Evolutionary conservation across 1,140 invertebrate species (phyloP).

Genomic region (Drosophila kanapiae): DNA sequence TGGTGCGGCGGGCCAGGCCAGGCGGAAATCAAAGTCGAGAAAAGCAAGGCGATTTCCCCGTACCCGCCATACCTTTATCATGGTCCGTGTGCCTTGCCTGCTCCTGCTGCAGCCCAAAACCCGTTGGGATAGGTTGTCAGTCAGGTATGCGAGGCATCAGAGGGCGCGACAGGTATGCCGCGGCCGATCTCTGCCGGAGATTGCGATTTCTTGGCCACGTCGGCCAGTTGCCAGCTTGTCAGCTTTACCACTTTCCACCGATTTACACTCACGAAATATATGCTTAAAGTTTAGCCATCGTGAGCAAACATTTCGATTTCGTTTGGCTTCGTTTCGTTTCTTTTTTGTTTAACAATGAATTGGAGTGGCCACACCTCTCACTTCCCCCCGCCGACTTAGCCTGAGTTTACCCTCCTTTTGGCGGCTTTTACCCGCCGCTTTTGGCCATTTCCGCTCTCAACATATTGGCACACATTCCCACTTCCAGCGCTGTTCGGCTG

Average conservation of each 20-base stretch:
- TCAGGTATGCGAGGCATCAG: conserved; percentile 30
- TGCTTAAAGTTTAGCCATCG: conserved; percentile 18
- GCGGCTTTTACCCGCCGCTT: conserved; percentile 50
- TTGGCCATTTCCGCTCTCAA: conserved; percentile 77
- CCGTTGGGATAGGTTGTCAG: conserved; percentile 80
- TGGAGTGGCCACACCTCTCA: conserved; percentile 56
- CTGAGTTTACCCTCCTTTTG: conserved; percentile 32
- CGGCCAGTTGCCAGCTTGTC: conserved; percentile 58
- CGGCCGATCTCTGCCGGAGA: conserved; percentile 44
- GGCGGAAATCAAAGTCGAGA: conserved; percentile 60
- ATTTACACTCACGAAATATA: conserved; percentile 60
- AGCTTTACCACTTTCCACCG: conserved; percentile 65
- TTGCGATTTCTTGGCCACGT: conserved; percentile 75
- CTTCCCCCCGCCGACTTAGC: conserved; percentile 1
- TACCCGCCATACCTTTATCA: conserved; percentile 19
- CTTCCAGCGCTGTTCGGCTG: conserved; percentile 45
- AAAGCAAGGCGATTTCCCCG: conserved; percentile 32
- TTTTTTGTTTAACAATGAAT: conserved; percentile 50
- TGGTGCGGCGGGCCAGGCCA: conserved; percentile 18
- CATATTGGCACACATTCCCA: conserved; percentile 80
- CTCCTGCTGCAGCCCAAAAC: conserved; percentile 60
- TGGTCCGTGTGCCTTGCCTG: conserved; percentile 13
- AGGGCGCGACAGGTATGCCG: conserved; percentile 58
- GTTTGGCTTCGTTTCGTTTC: conserved; percentile 55
- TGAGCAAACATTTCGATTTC: conserved; percentile 69